These are phyloP conservation scores for Heteromormyrus szaboi DNA, from an alignment of 2,797 vertebrate species.

Conservation along the genomic window DNA sequence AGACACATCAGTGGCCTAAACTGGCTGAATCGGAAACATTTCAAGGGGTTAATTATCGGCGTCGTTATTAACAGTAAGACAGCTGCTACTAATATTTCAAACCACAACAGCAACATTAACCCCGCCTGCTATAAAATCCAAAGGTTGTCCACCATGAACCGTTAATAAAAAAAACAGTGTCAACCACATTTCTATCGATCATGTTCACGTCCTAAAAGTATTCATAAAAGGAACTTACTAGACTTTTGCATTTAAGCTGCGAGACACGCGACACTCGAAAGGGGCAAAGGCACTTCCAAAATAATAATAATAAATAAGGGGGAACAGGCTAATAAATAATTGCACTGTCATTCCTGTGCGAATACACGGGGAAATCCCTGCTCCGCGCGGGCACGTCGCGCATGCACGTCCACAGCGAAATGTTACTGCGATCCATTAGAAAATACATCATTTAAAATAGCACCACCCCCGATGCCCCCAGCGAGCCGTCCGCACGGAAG, in stretches of 20 bases:
- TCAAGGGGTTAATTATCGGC: not conserved
- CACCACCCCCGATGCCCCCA: not conserved
- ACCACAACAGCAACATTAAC: not conserved
- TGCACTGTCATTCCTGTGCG: slow-evolving; percentile 54
- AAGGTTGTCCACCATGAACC: not conserved
- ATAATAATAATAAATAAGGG: not conserved
- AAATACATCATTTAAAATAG: not conserved
- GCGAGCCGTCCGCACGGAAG: not conserved
- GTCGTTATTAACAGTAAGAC: not conserved
- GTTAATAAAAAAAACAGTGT: not conserved
- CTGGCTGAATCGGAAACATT: not conserved
- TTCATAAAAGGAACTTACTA: not conserved
- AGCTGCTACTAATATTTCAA: not conserved
- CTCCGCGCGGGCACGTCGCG: not conserved
- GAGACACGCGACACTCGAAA: not conserved
- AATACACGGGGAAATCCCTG: slow-evolving; percentile 20
- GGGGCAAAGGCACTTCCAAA: not conserved
- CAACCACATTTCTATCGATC: not conserved
- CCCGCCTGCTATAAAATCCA: not conserved
- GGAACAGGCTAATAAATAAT: slow-evolving; percentile 36
- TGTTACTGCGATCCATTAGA: not conserved
- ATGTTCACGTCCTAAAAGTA: not conserved
- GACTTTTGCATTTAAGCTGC: not conserved
- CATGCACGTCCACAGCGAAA: slow-evolving; percentile 9
- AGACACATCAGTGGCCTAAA: not conserved